Conservation (phyloP, 2,113 vertebrate genomes). For the Prionailurus bengalensis region DNA sequence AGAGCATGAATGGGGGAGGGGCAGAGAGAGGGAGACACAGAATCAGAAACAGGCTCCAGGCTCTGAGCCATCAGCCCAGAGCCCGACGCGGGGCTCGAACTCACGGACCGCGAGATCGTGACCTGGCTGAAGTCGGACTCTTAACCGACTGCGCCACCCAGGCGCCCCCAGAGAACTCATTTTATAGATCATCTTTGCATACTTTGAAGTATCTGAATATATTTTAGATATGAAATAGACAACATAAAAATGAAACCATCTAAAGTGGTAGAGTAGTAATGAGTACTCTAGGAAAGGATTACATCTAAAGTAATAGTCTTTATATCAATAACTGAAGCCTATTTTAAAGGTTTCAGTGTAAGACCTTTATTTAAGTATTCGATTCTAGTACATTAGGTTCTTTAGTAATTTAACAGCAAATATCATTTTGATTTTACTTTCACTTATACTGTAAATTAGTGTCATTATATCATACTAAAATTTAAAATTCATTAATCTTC, state of each 20-base stretch:
- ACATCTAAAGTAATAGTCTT: conserved; percentile 32
- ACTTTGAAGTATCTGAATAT: not conserved
- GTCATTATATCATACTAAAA: conserved; percentile 60
- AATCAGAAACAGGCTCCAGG: no score
- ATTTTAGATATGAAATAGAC: conserved; percentile 47
- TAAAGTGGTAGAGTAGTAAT: not conserved
- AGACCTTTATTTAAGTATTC: conserved; percentile 32
- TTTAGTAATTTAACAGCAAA: conserved; percentile 55
- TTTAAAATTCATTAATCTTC: conserved; percentile 57
- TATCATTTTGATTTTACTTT: conserved; percentile 54
- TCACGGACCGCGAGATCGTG: no score
- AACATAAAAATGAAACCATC: conserved; percentile 54
- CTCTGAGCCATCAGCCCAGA: no score
- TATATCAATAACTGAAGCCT: conserved; percentile 50
- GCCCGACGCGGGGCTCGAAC: no score
- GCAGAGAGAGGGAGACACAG: no score
- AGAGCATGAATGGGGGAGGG: no score
- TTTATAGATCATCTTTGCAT: conserved; percentile 3
- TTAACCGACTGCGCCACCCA: no score
- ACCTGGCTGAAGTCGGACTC: no score
- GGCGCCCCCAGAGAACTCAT: not conserved
- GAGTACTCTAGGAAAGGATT: conserved; percentile 42
- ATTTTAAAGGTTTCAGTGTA: conserved; percentile 46
- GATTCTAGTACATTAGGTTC: conserved; percentile 41
- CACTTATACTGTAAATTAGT: conserved; percentile 51